phyloP scores from a whole-genome alignment of 2,797 vertebrate genomes.

The Alectoris magna region DNA sequence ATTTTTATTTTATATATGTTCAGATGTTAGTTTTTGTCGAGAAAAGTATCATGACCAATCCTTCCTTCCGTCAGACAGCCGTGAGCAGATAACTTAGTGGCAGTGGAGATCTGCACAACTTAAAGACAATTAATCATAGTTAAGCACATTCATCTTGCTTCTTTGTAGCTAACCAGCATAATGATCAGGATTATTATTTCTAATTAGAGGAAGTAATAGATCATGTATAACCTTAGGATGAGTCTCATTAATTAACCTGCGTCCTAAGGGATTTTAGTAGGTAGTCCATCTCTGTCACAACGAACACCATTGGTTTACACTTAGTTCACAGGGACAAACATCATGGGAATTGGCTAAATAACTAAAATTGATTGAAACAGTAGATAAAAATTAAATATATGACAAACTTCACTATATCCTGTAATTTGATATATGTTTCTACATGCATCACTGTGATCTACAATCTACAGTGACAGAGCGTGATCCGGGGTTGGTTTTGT shows the following conservation, averaged over 20 bases:
- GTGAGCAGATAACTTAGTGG: conserved; percentile 79
- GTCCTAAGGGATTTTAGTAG: conserved; percentile 90
- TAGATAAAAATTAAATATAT: conserved; percentile 70
- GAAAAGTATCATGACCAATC: conserved; percentile 61
- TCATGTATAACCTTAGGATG: conserved; percentile 94
- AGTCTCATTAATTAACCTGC: conserved; percentile 97
- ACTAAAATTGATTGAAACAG: conserved; percentile 76
- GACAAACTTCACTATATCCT: conserved; percentile 39
- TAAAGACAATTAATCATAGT: conserved; percentile 92
- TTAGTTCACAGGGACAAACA: conserved; percentile 78
- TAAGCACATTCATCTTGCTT: conserved; percentile 95
- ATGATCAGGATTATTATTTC: conserved; percentile 99
- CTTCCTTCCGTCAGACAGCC: conserved; percentile 64
- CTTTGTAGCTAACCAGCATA: conserved; percentile 96
- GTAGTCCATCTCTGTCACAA: conserved; percentile 95
- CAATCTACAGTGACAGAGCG: not conserved
- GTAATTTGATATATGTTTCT: conserved; percentile 54
- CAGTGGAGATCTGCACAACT: conserved; percentile 80
- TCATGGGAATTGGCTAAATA: conserved; percentile 76
- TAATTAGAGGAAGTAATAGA: conserved; percentile 99
- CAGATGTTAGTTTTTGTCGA: conserved; percentile 14
- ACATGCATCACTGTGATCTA: not conserved
- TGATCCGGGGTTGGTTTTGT: not conserved
- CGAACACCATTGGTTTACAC: conserved; percentile 80
- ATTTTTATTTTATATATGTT: conserved; percentile 18